These are phyloP conservation scores for Neuroterus valhalla DNA, from an alignment of 1,140 invertebrate species.

Conservation along the genomic window DNA sequence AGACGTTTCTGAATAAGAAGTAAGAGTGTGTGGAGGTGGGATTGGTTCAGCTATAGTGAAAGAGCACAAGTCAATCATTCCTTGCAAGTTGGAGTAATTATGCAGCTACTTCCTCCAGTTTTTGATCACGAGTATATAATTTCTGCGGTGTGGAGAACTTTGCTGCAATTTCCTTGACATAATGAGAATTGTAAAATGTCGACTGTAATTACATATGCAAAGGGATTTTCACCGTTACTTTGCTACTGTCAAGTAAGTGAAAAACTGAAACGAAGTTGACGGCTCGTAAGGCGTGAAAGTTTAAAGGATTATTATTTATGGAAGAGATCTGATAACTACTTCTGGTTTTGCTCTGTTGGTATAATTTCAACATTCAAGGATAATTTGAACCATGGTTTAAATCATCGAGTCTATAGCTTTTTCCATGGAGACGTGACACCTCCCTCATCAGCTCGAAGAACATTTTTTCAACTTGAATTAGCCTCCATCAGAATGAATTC, in stretches of 20 bases:
- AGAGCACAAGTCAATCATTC: conserved; percentile 26
- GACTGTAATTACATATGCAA: not conserved
- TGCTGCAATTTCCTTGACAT: conserved; percentile 5
- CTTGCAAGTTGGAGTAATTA: conserved; percentile 18
- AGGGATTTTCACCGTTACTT: not conserved
- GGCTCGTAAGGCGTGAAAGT: conserved; percentile 4
- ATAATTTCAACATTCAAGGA: too few species aligned
- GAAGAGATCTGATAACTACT: not conserved
- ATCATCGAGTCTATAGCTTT: too few species aligned
- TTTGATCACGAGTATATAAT: conserved; percentile 16
- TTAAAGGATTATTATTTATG: conserved; percentile 11
- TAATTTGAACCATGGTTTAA: too few species aligned
- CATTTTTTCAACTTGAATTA: too few species aligned
- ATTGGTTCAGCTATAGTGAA: conserved; percentile 21
- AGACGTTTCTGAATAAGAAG: not conserved
- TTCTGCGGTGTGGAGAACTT: not conserved
- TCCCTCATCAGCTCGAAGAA: too few species aligned
- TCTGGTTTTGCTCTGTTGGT: not conserved
- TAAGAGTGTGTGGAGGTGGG: not conserved
- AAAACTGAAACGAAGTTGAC: conserved; percentile 11
- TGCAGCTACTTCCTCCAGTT: conserved; percentile 6
- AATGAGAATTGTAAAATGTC: conserved; percentile 28
- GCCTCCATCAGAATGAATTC: too few species aligned
- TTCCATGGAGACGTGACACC: too few species aligned
- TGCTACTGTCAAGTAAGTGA: not conserved